A percentile compares a stretch with the other conserved stretches of the same genome.
Conservation (phyloP, 35 echinoderm and acorn worm genomes). For the Patiria miniata region DNA sequence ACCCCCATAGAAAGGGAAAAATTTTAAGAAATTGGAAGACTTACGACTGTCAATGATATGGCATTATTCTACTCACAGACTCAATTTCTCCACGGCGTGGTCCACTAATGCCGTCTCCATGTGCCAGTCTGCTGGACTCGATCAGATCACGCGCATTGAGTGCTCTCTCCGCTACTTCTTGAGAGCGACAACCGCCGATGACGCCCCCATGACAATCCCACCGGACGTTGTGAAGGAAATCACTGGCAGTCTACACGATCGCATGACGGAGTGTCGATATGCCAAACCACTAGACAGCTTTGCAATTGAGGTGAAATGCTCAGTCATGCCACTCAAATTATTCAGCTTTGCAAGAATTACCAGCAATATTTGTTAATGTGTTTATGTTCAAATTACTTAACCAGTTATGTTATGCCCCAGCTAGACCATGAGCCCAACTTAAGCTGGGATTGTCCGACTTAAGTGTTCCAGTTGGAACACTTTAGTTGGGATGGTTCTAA, state of each 20-base stretch:
- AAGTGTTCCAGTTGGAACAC: too few relatives aligned
- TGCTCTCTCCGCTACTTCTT: conserved; percentile 74
- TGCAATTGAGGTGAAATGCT: conserved; percentile 41
- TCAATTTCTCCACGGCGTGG: conserved; percentile 99
- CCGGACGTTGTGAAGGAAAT: conserved; percentile 50
- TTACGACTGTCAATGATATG: neutral
- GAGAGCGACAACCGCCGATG: conserved; percentile 33
- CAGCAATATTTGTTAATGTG: too few relatives aligned
- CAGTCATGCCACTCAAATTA: neutral
- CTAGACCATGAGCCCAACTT: too few relatives aligned
- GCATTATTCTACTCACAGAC: conserved; percentile 50
- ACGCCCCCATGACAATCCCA: conserved; percentile 13
- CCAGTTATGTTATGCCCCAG: too few relatives aligned
- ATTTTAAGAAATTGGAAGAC: neutral
- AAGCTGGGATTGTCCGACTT: too few relatives aligned
- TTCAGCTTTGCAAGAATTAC: too few relatives aligned
- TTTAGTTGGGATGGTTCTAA: too few relatives aligned
- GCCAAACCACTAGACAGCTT: conserved; percentile 80
- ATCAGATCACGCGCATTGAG: conserved; percentile 77
- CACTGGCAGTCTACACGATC: conserved; percentile 67
- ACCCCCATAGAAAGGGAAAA: neutral
- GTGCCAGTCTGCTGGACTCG: conserved; percentile 89
- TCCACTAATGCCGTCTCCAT: conserved; percentile 99
- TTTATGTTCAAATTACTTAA: too few relatives aligned
- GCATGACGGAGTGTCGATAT: conserved; percentile 97